Evolutionary conservation across 2,888 invertebrate genomes (phyloP).

Genomic region (Mesoligia furuncula): DNA sequence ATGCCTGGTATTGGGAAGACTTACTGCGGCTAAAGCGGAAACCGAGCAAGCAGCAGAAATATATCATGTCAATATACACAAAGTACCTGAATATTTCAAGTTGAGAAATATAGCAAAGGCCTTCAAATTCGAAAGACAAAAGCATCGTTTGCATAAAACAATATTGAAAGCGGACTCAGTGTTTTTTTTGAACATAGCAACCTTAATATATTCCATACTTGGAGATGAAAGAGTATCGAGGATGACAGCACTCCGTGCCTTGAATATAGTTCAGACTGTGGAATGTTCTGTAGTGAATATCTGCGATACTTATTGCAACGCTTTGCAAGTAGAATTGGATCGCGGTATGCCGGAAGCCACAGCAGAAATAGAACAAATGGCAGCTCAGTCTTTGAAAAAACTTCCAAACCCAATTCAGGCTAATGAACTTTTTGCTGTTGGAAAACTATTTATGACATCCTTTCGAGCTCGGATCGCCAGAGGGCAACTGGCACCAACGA

Average conservation of each 20-base stretch:
- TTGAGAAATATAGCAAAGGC: slow-evolving; percentile 70
- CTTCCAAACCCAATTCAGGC: slow-evolving; percentile 78
- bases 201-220: slow-evolving; percentile 77
- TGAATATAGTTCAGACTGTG: slow-evolving; percentile 79
- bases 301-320: slow-evolving; percentile 86
- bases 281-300: slow-evolving; percentile 82
- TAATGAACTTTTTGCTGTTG: slow-evolving; percentile 85
- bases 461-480: slow-evolving; percentile 84
- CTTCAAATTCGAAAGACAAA: slow-evolving; percentile 73
- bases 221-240: slow-evolving; percentile 80
- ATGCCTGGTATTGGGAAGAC: slow-evolving; percentile 73
- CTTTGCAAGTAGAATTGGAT: slow-evolving; percentile 85
- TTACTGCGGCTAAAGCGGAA: slow-evolving; percentile 76
- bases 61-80: slow-evolving; percentile 78
- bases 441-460: slow-evolving; percentile 83
- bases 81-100: slow-evolving; percentile 75
- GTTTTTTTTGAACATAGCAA: slow-evolving; percentile 83
- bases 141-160: slow-evolving; percentile 72
- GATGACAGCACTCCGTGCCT: slow-evolving; percentile 76
- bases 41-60: slow-evolving; percentile 78
- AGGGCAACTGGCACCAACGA: slow-evolving; percentile 76
- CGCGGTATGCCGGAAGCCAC: slow-evolving; percentile 81
- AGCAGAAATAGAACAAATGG: slow-evolving; percentile 79
- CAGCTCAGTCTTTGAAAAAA: slow-evolving; percentile 75
- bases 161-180: slow-evolving; percentile 79